Base-by-base conservation (phyloP, 1,140 invertebrate species). In the Homarus americanus region DNA sequence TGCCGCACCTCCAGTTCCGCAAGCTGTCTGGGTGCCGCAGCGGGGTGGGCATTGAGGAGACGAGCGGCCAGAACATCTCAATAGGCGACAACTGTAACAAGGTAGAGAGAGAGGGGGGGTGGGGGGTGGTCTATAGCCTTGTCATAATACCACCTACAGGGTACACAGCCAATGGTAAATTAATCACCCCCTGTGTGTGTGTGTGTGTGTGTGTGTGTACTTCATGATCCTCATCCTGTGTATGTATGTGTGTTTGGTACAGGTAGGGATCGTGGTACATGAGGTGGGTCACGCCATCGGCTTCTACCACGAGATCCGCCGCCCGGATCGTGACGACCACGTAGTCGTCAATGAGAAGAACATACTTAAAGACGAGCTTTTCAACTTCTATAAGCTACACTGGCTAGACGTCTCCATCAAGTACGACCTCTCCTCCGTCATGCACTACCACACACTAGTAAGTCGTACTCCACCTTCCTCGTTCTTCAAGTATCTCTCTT, bases 291-390 rank as follows among this genome's bases (percentile, higher is more conserved):
- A 95, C 86, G 93, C 93, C 15, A 80, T 95, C 20, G 94, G 94
- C 1, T 94, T 95, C 91, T 94, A 93, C 92, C 94, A 95, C 90
- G 94, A 95, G 85, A 94, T 94, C 91, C 94, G 94, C 44, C 92
- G 94, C 0, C 94, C 94, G 0, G 94, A 95, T 89, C 84, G 94
- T 10, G 94, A 95, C 91, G 86, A 93, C 10, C 94, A 93, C 92
- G 94, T 95, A 17, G 92, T 93, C 36, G 93, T 95, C 34, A 93
- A 93, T 88, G 94, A 93, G 93, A 79, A 92, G 0, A 95, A 95
- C 91, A 93, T 93, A 20, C 40, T 92, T 24, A 76, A 85, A 24
- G 79, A 91, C 24, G 90, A 92, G 53, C 78, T 84, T 24, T 88
- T 91, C 58, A 93, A 93, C 87, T 93, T 93, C 91, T 73, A 92